These are phyloP conservation scores for Calephelis virginiensis DNA, from an alignment of 1,140 invertebrate species.

Conservation along the genomic window DNA sequence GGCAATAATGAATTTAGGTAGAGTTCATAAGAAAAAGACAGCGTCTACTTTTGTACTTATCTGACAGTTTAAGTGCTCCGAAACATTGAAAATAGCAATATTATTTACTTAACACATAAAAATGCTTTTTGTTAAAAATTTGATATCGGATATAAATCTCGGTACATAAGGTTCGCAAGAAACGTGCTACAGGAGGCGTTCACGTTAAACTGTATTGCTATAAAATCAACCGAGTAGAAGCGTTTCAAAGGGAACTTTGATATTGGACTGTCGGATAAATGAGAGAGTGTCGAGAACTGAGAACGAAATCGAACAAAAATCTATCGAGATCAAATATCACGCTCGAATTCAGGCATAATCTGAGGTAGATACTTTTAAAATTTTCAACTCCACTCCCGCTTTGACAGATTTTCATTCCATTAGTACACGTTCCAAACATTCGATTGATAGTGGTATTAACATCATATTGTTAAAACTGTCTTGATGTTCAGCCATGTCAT, in stretches of 20 bases:
- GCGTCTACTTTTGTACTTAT: no score
- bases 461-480: no score
- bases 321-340: background rate
- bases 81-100: no score
- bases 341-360: background rate
- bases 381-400: no score
- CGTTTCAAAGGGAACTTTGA: conserved; percentile 8
- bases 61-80: no score
- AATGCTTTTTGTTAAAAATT: background rate
- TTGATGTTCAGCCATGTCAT: no score
- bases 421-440: no score
- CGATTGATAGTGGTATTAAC: no score
- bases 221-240: conserved; percentile 1
- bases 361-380: background rate
- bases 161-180: background rate
- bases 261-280: background rate
- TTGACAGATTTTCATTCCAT: no score
- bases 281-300: background rate
- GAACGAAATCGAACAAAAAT: background rate
- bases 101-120: no score
- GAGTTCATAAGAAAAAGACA: no score
- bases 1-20: no score
- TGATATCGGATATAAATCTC: background rate
- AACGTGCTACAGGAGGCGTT: background rate
- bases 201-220: conserved; percentile 9